Evolutionary conservation across 2,888 invertebrate species (phyloP), one percentile per base, ranked within the genome.

Genomic region (Xestia ashworthii): DNA sequence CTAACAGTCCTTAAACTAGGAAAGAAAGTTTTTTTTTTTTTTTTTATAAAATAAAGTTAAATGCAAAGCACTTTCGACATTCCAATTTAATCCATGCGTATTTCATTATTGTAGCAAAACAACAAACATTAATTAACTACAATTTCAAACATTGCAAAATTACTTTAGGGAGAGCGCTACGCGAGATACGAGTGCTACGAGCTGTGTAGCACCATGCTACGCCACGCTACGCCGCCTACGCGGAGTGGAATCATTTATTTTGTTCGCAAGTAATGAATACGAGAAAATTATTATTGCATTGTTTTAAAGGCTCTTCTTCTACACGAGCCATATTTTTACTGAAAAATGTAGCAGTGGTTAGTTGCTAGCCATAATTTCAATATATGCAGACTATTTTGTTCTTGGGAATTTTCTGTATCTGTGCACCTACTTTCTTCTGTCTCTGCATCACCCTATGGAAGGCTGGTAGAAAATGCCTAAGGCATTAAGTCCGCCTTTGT

Each of bases 141-240:
- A 71, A 46, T 68, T 77, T 71, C 14, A 46, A 71, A 75, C 60
- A 78, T 67, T 71, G 6, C 48, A 58, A 78, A 71, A 71, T 71
- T 73, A 73, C 53, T 64, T 71, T 64, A 38, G 46, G 25, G 53
- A 74, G 38, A 72, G 65, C 22, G 72, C 71, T 74, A 32, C 60
- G 32, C 32, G 60, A 9, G 62, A 71, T 72, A 78, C 70, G 62
- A n/a, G 38, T 11, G 67, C 75, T 78, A 77, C 70, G 67, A 19
- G 41, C 48, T 58, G 44, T 46, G 79, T 72, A 78, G 79, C 83
- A 67, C 58, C 67, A 68, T 70, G 83, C 83, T 83, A 83, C 73
- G 76, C 32, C 32, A 53, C 41, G 79, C 83, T 83, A 83, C 76
- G 73, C 60, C 12, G 70, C 64, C 80, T 74, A 83, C 80, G 75